Conservation (phyloP, 2,888 invertebrate genomes). For the Hipparchia sbordonii region DNA sequence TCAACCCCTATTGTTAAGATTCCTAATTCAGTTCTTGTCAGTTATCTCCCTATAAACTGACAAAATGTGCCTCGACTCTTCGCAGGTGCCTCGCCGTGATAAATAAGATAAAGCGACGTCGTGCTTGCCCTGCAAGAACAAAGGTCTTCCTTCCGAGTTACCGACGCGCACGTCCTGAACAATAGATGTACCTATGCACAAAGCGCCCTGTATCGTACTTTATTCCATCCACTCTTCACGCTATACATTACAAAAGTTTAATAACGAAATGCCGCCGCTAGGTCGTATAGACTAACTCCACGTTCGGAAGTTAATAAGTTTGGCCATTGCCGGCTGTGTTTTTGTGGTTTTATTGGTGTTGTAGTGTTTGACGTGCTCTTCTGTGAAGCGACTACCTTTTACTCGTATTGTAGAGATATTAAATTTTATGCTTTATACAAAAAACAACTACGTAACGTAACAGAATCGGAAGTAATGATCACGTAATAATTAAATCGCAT, state of each 20-base stretch:
- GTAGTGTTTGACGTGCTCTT: constrained; percentile 20
- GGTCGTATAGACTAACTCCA: constrained; percentile 28
- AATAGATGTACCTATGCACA: constrained; percentile 35
- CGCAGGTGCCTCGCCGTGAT: constrained; percentile 68
- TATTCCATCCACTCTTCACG: constrained; percentile 30
- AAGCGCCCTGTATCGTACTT: constrained; percentile 27
- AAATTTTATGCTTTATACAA: background rate
- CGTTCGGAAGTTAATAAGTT: constrained; percentile 32
- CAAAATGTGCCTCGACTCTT: constrained; percentile 16
- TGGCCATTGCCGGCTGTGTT: constrained; percentile 26
- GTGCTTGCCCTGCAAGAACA: constrained; percentile 64
- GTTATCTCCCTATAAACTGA: background rate
- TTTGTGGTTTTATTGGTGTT: constrained; percentile 28
- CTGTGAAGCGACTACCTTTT: constrained; percentile 9
- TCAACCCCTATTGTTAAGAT: background rate
- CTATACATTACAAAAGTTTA: constrained; percentile 33
- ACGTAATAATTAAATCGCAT: too few species aligned
- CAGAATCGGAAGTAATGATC: too few species aligned
- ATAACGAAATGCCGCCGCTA: constrained; percentile 32
- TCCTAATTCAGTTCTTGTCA: background rate
- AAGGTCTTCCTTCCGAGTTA: constrained; percentile 55
- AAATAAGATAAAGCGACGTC: constrained; percentile 74
- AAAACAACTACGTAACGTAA: background rate
- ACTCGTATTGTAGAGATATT: constrained; percentile 1
- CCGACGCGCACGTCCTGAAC: constrained; percentile 39